phyloP scores from a whole-genome alignment of 2,888 invertebrate species.

The Eugnorisma glareosa region DNA sequence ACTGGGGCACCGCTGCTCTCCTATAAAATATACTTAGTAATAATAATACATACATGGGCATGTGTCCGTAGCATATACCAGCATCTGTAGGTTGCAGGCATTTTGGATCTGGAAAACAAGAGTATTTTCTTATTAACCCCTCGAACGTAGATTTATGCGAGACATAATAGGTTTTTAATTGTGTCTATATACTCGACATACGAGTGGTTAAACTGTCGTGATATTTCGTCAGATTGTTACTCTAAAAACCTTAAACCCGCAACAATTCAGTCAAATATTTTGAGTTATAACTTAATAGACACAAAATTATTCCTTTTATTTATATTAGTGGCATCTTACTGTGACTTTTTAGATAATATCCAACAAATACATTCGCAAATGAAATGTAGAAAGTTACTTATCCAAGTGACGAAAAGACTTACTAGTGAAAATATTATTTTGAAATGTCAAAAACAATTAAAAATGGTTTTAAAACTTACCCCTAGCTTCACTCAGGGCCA shows the following conservation, averaged over 20 bases:
- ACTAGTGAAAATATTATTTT: not conserved
- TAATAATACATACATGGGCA: conserved; percentile 30
- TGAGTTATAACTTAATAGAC: too few relatives aligned
- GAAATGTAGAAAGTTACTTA: too few relatives aligned
- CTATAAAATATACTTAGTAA: not conserved
- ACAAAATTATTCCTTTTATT: too few relatives aligned
- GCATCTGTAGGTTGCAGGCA: conserved; percentile 31
- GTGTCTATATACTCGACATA: too few relatives aligned
- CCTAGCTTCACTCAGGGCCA: conserved; percentile 32
- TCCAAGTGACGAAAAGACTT: too few relatives aligned
- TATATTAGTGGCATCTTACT: too few relatives aligned
- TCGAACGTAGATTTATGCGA: too few relatives aligned
- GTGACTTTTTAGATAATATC: too few relatives aligned
- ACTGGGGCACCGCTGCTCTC: too few relatives aligned
- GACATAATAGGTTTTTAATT: too few relatives aligned
- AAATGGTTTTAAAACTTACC: conserved; percentile 29
- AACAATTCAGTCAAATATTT: not conserved
- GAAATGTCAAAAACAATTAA: not conserved
- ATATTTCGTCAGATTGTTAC: not conserved
- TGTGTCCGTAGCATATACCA: conserved; percentile 24
- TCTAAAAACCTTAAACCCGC: not conserved
- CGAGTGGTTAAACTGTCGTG: not conserved
- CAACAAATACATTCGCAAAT: not conserved
- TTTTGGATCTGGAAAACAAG: conserved; percentile 34
- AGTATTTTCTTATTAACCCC: not conserved